Base-by-base conservation (phyloP, 1,140 invertebrate species). In the Drosophila kikkawai region DNA sequence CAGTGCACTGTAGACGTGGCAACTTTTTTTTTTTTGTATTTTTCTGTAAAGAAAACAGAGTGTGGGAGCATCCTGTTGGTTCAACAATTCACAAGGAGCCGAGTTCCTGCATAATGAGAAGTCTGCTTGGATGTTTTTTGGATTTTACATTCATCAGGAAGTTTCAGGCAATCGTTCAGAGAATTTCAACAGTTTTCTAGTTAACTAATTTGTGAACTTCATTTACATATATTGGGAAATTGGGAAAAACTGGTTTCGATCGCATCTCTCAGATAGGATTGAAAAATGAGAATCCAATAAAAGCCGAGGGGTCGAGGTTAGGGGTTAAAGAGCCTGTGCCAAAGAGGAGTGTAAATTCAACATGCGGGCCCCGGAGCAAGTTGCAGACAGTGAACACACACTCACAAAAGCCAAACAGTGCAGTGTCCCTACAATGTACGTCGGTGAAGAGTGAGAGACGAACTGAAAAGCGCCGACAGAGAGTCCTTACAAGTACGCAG, bases 401-500 rank as follows among this genome's bases (percentile, higher is more conserved):
- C 34, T 67, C 12, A 57, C 42, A 82, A 66, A 50, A 67, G 26
- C 41, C n/a, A 36, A 36, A 58, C 69, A 73, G 84, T 88, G 81
- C 84, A 88, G 75, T 85, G 82, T 88, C 86, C 85, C 81, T 69
- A 84, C 73, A 59, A 58, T 73, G 78, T 63, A 81, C 84, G 56
- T 67, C 58, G 19, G 4, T 3, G n/a, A 29, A 37, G 64, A 29
- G 42, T 37, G 58, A 34, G 34, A 15, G 44, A 36, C 19, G 29
- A 55, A 17, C 53, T 22, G 53, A 56, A 41, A 47, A 13, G 42
- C 29, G 53, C 15, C 29, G 47, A 51, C 51, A 55, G 47, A 53
- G 84, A 87, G 84, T 81, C 84, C 84, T 87, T 84, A 87, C 77
- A 87, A 87, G 84, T 87, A 67, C 78, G 65, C 67, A 65, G 51